A percentile compares a stretch with the other conserved stretches of the same genome.
These are phyloP conservation scores for Forbesichthys papilliferus DNA, from an alignment of 2,113 vertebrate species.

Conservation along the genomic window DNA sequence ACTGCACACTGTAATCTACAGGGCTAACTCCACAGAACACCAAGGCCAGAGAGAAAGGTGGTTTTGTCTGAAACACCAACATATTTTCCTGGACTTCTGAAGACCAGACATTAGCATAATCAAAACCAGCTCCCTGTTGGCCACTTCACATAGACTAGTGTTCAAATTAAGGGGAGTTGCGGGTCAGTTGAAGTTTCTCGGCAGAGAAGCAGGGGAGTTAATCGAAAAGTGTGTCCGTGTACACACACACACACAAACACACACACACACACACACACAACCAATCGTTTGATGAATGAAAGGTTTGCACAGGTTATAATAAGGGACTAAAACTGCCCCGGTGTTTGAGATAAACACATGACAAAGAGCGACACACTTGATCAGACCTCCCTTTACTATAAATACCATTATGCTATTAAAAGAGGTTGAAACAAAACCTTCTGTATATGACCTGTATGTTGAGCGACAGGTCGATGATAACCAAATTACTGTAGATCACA, in stretches of 20 bases:
- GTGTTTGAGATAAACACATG: background rate
- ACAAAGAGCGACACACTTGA: slow-evolving; percentile 20
- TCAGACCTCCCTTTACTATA: slow-evolving; percentile 15
- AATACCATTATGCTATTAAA: slow-evolving; percentile 21
- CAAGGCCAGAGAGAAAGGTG: slow-evolving; percentile 43
- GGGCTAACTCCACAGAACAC: slow-evolving; percentile 36
- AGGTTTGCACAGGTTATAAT: background rate
- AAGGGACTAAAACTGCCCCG: background rate
- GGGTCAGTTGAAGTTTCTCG: background rate
- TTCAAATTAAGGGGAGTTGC: background rate
- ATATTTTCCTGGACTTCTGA: slow-evolving; percentile 18
- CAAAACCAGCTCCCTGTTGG: slow-evolving; percentile 3
- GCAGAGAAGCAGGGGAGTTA: background rate
- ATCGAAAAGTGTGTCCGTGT: no score
- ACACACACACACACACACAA: background rate
- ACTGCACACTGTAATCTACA: slow-evolving; percentile 59
- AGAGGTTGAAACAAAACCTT: slow-evolving; percentile 19
- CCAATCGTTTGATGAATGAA: slow-evolving; percentile 19
- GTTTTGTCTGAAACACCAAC: slow-evolving; percentile 27
- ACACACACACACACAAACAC: no score
- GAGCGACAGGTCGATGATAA: slow-evolving; percentile 38
- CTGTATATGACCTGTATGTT: slow-evolving; percentile 9
- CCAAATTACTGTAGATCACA: background rate
- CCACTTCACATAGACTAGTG: background rate
- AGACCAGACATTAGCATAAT: slow-evolving; percentile 25